Evolutionary conservation across 2,113 vertebrate species (phyloP).

Genomic region (Heteronetta atricapilla): DNA sequence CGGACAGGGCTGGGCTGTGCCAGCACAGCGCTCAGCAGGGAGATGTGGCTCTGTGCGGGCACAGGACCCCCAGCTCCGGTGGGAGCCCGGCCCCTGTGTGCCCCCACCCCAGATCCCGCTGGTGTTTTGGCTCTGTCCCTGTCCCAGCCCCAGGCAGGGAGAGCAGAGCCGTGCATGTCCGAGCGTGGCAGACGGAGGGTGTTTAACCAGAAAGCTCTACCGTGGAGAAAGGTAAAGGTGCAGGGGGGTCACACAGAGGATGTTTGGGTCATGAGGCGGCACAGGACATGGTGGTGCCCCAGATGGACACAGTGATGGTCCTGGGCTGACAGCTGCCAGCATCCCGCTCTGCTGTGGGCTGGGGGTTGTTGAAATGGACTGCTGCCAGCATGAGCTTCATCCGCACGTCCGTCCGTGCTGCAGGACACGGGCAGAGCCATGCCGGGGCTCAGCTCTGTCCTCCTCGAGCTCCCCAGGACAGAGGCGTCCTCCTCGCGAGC

Average conservation of each 20-base stretch:
- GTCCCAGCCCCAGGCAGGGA: neutral
- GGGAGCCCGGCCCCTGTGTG: neutral
- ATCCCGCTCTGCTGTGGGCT: neutral
- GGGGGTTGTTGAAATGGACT: accelerated
- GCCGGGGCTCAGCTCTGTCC: accelerated
- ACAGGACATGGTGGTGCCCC: neutral
- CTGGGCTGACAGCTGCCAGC: neutral
- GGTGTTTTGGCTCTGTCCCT: no score
- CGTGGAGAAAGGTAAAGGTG: neutral
- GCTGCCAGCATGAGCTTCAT: neutral
- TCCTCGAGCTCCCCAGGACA: accelerated
- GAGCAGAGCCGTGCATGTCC: no score
- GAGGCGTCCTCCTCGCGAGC: neutral
- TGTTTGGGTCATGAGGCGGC: neutral
- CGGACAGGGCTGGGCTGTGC: neutral
- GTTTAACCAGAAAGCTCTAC: neutral
- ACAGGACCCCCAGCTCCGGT: neutral
- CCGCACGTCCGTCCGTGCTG: neutral
- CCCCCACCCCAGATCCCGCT: no score
- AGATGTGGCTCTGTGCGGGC: no score
- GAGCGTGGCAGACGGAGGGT: neutral
- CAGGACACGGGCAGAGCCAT: neutral
- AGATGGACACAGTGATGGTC: neutral
- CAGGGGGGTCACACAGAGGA: neutral
- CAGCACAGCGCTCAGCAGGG: no score